phyloP scores from a whole-genome alignment of 2,888 invertebrate species.

The Helleia helle region DNA sequence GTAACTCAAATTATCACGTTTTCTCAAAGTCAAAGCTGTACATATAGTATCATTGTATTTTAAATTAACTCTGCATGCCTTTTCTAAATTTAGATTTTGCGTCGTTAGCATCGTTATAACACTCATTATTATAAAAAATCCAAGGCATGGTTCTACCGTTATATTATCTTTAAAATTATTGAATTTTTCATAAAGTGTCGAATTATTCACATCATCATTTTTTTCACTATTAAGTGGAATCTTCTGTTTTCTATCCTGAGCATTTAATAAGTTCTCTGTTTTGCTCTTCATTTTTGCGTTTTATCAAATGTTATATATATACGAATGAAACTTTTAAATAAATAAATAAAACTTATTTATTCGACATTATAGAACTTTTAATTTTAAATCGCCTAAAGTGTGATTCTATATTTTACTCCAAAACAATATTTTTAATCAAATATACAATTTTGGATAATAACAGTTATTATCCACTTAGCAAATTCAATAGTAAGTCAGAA shows the following conservation, averaged over 20 bases:
- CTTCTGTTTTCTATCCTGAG: background rate
- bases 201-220: background rate
- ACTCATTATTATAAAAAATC: conserved; percentile 76
- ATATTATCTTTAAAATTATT: background rate
- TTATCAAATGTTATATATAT: too few relatives aligned
- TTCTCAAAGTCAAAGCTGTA: conserved; percentile 78
- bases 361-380: too few relatives aligned
- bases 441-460: too few relatives aligned
- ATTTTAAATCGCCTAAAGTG: too few relatives aligned
- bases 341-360: too few relatives aligned
- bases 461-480: too few relatives aligned
- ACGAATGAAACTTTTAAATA: too few relatives aligned
- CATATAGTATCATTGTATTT: conserved; percentile 79
- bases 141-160: background rate
- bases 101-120: conserved; percentile 81
- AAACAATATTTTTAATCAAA: too few relatives aligned
- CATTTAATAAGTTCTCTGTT: too few relatives aligned
- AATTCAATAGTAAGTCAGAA: too few relatives aligned
- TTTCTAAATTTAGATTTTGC: conserved; percentile 87
- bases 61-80: conserved; percentile 87
- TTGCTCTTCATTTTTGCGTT: too few relatives aligned
- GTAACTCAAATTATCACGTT: conserved; percentile 76
- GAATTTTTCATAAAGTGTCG: background rate
- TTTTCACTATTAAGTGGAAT: background rate
- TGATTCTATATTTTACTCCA: too few relatives aligned